These are phyloP conservation scores for Alectoris magna DNA, from an alignment of 2,797 vertebrate species.

Conservation along the genomic window DNA sequence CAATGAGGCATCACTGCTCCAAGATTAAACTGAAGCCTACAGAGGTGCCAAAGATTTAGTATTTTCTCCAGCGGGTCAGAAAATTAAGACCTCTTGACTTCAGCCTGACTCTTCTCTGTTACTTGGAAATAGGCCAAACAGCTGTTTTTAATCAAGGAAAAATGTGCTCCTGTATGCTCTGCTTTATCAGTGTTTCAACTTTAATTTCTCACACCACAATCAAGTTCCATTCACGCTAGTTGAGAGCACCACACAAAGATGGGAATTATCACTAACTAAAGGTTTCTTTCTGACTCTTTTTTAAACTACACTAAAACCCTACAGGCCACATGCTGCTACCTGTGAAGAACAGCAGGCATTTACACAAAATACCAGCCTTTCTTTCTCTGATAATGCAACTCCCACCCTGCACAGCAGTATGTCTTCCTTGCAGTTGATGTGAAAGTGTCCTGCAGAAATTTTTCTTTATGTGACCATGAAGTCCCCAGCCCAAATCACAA, in stretches of 20 bases:
- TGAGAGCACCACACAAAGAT: neutral
- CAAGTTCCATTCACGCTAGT: neutral
- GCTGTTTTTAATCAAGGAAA: neutral
- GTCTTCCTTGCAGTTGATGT: neutral
- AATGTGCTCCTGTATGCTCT: neutral
- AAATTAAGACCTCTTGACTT: neutral
- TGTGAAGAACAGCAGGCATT: neutral
- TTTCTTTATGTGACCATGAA: neutral
- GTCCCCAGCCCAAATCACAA: neutral
- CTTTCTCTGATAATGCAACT: neutral
- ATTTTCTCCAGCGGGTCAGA: neutral
- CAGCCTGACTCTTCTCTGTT: neutral
- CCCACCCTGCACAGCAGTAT: fast-evolving
- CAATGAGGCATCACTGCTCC: neutral
- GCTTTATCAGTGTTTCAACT: neutral
- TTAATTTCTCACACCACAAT: neutral
- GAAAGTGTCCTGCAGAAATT: neutral
- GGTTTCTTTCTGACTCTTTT: neutral
- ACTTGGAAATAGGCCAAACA: neutral
- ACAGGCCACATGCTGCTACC: slow-evolving; percentile 10
- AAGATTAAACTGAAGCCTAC: neutral
- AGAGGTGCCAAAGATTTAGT: neutral
- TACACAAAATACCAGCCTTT: neutral
- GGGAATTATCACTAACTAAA: neutral
- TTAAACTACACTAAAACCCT: neutral